A percentile compares a stretch with the other conserved stretches of the same genome.
phyloP scores from a whole-genome alignment of 1,140 invertebrate genomes.

The Drosophila carrolli region DNA sequence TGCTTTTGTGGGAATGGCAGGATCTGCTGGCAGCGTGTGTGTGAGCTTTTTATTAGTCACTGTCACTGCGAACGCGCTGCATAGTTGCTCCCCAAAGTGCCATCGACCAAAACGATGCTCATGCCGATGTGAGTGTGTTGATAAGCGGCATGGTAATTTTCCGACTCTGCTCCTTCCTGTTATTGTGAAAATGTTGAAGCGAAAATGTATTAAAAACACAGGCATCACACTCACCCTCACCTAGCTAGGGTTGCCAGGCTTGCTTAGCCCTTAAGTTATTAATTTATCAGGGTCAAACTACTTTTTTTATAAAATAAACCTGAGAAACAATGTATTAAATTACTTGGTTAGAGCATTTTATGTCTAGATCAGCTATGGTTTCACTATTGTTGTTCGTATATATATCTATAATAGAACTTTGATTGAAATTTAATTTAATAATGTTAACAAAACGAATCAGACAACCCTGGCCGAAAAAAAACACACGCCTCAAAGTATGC shows the following conservation, averaged over 20 bases:
- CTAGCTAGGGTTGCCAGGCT: slow-evolving; percentile 31
- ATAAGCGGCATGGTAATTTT: slow-evolving; percentile 66
- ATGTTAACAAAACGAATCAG: background rate
- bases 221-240: slow-evolving; percentile 15
- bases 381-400: too few species aligned
- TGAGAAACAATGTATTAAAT: too few species aligned
- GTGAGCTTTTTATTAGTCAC: slow-evolving; percentile 76
- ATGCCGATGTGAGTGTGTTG: slow-evolving; percentile 58
- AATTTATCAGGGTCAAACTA: too few species aligned
- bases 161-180: slow-evolving; percentile 17
- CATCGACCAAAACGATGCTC: slow-evolving; percentile 72
- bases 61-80: slow-evolving; percentile 56
- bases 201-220: slow-evolving; percentile 73
- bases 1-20: slow-evolving; percentile 57
- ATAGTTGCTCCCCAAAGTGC: slow-evolving; percentile 79
- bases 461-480: slow-evolving; percentile 15
- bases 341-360: too few species aligned
- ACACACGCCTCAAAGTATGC: slow-evolving; percentile 35
- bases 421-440: too few species aligned
- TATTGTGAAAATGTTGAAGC: slow-evolving; percentile 55
- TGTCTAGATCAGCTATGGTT: too few species aligned
- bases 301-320: too few species aligned
- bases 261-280: background rate
- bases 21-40: slow-evolving; percentile 11
- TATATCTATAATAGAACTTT: too few species aligned